Percentiles rank a stretch among this genome's conserved stretches.
phyloP scores from a whole-genome alignment of 2,113 vertebrate genomes.

The Channa argus region DNA sequence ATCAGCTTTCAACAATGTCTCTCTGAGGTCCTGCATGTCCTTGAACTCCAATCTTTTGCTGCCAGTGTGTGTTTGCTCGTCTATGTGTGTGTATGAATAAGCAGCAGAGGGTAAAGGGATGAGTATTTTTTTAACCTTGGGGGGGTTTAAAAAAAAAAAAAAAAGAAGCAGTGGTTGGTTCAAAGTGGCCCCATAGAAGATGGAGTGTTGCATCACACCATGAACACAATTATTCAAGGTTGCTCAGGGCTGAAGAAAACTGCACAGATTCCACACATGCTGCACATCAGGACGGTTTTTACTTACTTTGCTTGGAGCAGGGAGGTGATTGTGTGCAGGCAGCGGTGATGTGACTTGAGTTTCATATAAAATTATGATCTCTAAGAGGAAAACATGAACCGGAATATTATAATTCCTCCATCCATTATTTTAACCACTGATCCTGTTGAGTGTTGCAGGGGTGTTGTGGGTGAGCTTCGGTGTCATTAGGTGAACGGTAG shows the following conservation, averaged over 20 bases:
- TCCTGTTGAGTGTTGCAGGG: too few relatives aligned
- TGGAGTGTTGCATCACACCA: conserved; percentile 2
- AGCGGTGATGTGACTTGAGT: too few relatives aligned
- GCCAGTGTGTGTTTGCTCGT: conserved; percentile 22
- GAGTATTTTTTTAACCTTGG: conserved; percentile 19
- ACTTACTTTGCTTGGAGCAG: conserved; percentile 28
- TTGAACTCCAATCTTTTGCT: conserved; percentile 55
- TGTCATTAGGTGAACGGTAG: too few relatives aligned
- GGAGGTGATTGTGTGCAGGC: too few relatives aligned
- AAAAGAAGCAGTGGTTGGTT: conserved; percentile 23
- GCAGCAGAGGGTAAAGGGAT: conserved; percentile 36
- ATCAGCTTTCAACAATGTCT: conserved; percentile 47
- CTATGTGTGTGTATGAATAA: conserved; percentile 46
- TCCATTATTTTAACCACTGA: too few relatives aligned
- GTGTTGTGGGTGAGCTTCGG: too few relatives aligned
- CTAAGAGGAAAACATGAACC: too few relatives aligned
- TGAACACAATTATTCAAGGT: conserved; percentile 55
- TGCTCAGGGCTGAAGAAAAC: conserved; percentile 42
- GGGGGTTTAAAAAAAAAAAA: conserved; percentile 4
- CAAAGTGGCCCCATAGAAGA: conserved; percentile 6
- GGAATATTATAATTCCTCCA: too few relatives aligned
- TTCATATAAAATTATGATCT: too few relatives aligned
- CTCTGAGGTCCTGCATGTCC: conserved; percentile 55
- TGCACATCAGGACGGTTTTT: conserved; percentile 37
- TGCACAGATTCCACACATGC: conserved; percentile 55